Evolutionary conservation across 2,888 invertebrate genomes (phyloP), one percentile per base, ranked within the genome.

Genomic region (Pristionchus entomophagus): DNA sequence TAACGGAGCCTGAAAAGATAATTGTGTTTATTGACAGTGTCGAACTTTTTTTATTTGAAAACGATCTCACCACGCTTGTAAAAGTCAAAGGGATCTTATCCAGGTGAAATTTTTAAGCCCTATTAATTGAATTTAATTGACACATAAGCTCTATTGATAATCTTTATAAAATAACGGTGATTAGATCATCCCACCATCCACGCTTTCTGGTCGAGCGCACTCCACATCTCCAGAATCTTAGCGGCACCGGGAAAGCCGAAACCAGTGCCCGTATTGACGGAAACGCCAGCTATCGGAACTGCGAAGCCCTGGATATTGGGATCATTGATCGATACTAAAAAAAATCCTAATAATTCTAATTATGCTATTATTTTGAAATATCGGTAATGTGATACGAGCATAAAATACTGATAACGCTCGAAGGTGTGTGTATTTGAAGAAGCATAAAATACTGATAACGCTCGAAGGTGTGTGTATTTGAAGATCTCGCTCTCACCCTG

Each of bases 211-310:
- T 81, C 80, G 45, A 77, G 41, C 4, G 49, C 41, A 26, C 49
- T 41, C 80, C 80, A 81, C 53, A 35, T 35, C 35, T 53, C 22
- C 53, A 91, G 89, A 26, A 92, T 88, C 65, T 84, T 90, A 35
- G 88, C 89, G 19, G 88, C 88, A 5, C 91, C 91, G 3, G 91
- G 91, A 85, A 91, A 91, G 1, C 90, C 91, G 32, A 91, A 87
- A 29, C 88, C 88, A 2, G 90, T 89, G 29, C 91, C 91, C 2
- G 89, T 88, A 78, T 90, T 91, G 38, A 91, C 91, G 29, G 88
- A 89, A 4, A 91, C 89, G 17, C 91, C 91, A 26, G 91, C 89
- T 59, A 91, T 87, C 14, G 91, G 91, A 12, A 91, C 87, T 17
- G 91, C 89, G 69, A 91, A 87, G 0, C 91, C 91, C 88, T 90